Evolutionary conservation across 1,140 invertebrate genomes (phyloP), one percentile per base, ranked within the genome.

Genomic region (Kradibia gibbosae): DNA sequence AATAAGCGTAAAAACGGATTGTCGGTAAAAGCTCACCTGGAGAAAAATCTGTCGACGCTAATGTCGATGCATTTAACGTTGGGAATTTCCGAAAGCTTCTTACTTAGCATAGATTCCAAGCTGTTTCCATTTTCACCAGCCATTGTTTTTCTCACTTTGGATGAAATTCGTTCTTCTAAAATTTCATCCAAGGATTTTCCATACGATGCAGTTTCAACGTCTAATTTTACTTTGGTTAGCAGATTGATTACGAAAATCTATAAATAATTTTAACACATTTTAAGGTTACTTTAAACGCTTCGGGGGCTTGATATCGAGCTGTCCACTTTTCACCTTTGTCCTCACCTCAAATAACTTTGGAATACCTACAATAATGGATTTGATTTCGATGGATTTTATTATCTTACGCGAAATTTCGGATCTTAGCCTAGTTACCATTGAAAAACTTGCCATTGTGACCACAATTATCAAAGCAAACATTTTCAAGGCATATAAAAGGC

Each of bases 231-330:
- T 8, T 78, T 22, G 1, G 10, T 72, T 28, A 67, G n/a, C n/a
- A 89, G 80, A 78, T 87, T 88, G 48, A 88, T 86, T 81, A 88
- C 34, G 36, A 87, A 85, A 31, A 89, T 73, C 88, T 89, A 65
- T 0, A 60, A 60, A 25, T 39, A 55, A 67, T 71, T 71, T 3
- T 53, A 28, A 82, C 57, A 28, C 42, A 31, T 25, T 50, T 15
- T 15, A 73, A 62, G 15, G 28, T 73, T 34, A 15, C 7, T 48
- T 48, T 48, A 48, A 15, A 48, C 7, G 15, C 15, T 15, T n/a
- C n/a, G n/a, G n/a, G n/a, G n/a, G n/a, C n/a, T n/a, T n/a, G n/a
- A n/a, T n/a, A n/a, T n/a, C n/a, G n/a, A n/a, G n/a, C n/a, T n/a
- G n/a, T n/a, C n/a, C n/a, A n/a, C n/a, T n/a, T n/a, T n/a, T n/a